A percentile compares a stretch with the other conserved stretches of the same genome.
These are phyloP conservation scores for Pollenia amentaria DNA, from an alignment of 2,888 invertebrate genomes.

Conservation along the genomic window DNA sequence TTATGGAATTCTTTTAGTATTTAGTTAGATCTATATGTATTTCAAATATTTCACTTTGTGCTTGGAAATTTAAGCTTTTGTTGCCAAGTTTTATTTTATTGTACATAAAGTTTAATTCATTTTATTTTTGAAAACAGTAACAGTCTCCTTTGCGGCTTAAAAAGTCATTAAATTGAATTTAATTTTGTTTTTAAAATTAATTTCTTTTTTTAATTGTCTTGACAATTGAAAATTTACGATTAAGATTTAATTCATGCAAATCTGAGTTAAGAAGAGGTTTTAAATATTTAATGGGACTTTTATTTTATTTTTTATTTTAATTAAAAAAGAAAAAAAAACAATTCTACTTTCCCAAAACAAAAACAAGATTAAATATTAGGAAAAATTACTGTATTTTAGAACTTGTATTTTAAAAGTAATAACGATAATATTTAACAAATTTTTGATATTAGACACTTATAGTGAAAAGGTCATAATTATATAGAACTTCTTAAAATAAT, in stretches of 20 bases:
- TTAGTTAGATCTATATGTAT: too few relatives aligned
- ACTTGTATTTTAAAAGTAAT: background rate
- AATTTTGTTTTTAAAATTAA: background rate
- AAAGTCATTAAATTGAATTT: slow-evolving; percentile 23
- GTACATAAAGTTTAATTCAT: background rate
- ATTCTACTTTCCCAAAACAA: background rate
- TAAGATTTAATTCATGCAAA: slow-evolving; percentile 2
- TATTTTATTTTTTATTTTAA: slow-evolving; percentile 22
- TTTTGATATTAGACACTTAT: background rate
- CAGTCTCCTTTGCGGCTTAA: slow-evolving; percentile 22
- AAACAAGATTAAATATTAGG: background rate
- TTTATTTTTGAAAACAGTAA: background rate
- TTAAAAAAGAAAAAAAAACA: too few relatives aligned
- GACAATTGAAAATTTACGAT: background rate
- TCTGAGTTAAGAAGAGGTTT: background rate
- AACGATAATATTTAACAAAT: background rate
- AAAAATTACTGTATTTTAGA: slow-evolving; percentile 1
- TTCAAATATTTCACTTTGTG: too few relatives aligned
- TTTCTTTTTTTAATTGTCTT: slow-evolving; percentile 4
- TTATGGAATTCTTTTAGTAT: too few relatives aligned
- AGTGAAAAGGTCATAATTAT: too few relatives aligned
- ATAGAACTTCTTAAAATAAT: too few relatives aligned
- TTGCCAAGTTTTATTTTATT: background rate
- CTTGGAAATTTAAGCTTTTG: background rate
- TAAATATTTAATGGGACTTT: slow-evolving; percentile 25